Base-by-base conservation (phyloP, 2,888 invertebrate species). In the Cacoxenus indagator region DNA sequence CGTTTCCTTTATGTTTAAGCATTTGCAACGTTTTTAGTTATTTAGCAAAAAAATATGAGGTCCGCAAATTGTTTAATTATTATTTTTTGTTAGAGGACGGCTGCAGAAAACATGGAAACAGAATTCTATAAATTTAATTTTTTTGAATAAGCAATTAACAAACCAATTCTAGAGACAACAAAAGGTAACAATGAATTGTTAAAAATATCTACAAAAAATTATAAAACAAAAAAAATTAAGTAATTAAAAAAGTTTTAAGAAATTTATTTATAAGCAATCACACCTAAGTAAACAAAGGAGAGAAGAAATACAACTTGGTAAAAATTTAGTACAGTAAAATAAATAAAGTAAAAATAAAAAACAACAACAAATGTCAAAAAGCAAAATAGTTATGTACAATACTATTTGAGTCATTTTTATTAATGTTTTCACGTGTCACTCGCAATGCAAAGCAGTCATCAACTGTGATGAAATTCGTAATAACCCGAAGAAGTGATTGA, bases 221-320 rank as follows among this genome's bases (percentile, higher is more conserved):
- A 55, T n/a, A 31, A 43, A 24, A 55, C 22, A 55, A 24, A 14
- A 17, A 55, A 17, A 22, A 55, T 6, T 55, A 22, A 61, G n/a
- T 37, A 43, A 57, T 3, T 19, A 19, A 54, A 65, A 73, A 75
- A 62, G 19, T 19, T 37, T 37, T 62, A 62, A 22, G 67, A 74
- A 70, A 74, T 73, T 69, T 75, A 68, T 75, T 59, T 78, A 71
- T 80, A 83, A 80, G 82, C 69, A 71, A 71, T 71, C 45, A 62
- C 65, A 54, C 74, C n/a, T 80, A 80, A 80, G 72, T 81, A 80
- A 83, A 74, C 80, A 82, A 73, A 71, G 26, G 57, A 45, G 46
- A 55, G 67, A 68, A 57, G 64, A 72, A 70, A 74, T 69, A 75
- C 64, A 77, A 70, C 70, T 70, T 71, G 72, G 71, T 76, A 77